These are phyloP conservation scores for Tiliqua scincoides DNA, from an alignment of 2,113 vertebrate species.

Conservation along the genomic window DNA sequence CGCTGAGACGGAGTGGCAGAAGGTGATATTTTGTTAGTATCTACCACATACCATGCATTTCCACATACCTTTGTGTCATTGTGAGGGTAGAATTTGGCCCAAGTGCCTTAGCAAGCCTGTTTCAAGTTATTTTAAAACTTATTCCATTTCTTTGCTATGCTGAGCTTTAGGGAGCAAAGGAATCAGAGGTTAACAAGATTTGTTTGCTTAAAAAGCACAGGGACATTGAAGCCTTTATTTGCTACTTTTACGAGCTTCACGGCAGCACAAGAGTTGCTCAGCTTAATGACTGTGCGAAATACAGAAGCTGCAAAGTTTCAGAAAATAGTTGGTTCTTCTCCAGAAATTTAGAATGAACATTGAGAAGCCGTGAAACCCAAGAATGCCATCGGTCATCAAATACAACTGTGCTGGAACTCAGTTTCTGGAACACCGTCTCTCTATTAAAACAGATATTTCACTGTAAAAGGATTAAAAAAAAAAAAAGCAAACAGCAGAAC, in stretches of 20 bases:
- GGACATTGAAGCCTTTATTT: constrained; percentile 78
- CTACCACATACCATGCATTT: constrained; percentile 39
- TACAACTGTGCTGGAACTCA: constrained; percentile 34
- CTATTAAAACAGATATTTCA: constrained; percentile 73
- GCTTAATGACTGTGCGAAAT: constrained; percentile 76
- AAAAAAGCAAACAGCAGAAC: constrained; percentile 64
- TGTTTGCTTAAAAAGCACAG: constrained; percentile 61
- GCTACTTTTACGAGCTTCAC: constrained; percentile 68
- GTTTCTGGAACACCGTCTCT: constrained; percentile 60
- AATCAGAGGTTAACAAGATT: constrained; percentile 55
- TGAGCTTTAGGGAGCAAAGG: constrained; percentile 52
- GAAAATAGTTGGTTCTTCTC: constrained; percentile 75
- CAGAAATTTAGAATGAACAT: constrained; percentile 71
- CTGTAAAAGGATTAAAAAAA: constrained; percentile 71
- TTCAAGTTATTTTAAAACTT: constrained; percentile 62
- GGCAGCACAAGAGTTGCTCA: constrained; percentile 74
- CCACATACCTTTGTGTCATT: constrained; percentile 48
- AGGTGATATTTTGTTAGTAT: constrained; percentile 28
- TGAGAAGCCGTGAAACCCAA: constrained; percentile 71
- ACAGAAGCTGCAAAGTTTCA: constrained; percentile 76
- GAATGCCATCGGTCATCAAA: constrained; percentile 76
- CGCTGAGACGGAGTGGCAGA: constrained; percentile 42
- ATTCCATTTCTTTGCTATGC: constrained; percentile 53
- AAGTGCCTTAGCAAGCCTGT: constrained; percentile 51
- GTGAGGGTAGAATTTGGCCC: constrained; percentile 49